These are phyloP conservation scores for Agriotes lineatus DNA, from an alignment of 2,888 invertebrate species.

Conservation along the genomic window DNA sequence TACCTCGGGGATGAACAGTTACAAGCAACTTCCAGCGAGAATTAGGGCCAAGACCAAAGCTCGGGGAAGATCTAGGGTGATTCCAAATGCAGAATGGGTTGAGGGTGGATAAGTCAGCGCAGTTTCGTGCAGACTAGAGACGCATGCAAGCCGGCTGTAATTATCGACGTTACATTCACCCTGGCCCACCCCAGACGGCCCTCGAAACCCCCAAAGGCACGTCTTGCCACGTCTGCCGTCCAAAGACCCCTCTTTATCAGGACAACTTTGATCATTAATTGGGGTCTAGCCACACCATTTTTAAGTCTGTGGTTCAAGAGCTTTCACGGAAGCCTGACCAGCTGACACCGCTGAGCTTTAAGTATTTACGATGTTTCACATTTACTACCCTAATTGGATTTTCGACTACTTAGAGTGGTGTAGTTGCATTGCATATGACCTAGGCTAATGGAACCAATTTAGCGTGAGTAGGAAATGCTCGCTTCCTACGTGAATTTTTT, in stretches of 20 bases:
- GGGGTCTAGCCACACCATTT: conserved; percentile 37
- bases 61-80: conserved; percentile 3
- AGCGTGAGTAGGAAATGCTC: not conserved
- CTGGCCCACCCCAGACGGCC: conserved; percentile 22
- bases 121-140: conserved; percentile 52
- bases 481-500: no score
- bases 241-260: conserved; percentile 52
- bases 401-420: not conserved
- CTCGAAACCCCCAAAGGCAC: conserved; percentile 12
- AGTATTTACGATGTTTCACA: conserved; percentile 22
- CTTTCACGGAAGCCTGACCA: not conserved
- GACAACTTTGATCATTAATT: conserved; percentile 58
- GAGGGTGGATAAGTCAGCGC: conserved; percentile 16
- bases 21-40: not conserved
- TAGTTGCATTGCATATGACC: not conserved
- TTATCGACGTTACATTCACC: conserved; percentile 54
- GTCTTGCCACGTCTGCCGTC: conserved; percentile 25
- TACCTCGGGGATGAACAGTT: not conserved
- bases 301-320: not conserved
- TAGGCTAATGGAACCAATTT: not conserved
- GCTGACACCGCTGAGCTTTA: conserved; percentile 4
- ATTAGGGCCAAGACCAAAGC: not conserved
- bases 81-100: not conserved
- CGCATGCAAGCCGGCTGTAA: conserved; percentile 52
- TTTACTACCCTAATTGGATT: conserved; percentile 15